These are phyloP conservation scores for Isoperla grammatica DNA, from an alignment of 2,888 invertebrate genomes.

Conservation along the genomic window DNA sequence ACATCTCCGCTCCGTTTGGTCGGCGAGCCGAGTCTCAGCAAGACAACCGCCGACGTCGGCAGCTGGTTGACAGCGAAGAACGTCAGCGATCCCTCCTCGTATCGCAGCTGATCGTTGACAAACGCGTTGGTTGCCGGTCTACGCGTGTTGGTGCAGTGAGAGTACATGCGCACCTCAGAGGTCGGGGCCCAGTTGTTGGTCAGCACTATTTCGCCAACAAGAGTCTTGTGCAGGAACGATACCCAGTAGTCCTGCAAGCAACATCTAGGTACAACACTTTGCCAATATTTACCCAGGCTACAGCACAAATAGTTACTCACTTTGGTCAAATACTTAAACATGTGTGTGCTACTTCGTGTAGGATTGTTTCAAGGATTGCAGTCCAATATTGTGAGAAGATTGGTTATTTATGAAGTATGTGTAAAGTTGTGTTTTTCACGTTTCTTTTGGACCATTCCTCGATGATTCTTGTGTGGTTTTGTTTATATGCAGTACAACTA, in stretches of 20 bases:
- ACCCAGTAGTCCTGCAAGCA: conserved; percentile 68
- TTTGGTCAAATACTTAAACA: too few relatives aligned
- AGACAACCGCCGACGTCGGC: neutral
- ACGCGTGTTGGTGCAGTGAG: conserved; percentile 60
- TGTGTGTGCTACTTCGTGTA: too few relatives aligned
- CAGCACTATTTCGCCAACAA: conserved; percentile 70
- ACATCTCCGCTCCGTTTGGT: neutral
- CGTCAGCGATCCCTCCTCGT: conserved; percentile 28
- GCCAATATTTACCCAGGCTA: too few relatives aligned
- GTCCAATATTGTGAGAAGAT: too few relatives aligned
- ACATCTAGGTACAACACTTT: too few relatives aligned
- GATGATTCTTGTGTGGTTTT: too few relatives aligned
- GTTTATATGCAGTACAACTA: too few relatives aligned
- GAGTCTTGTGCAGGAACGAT: conserved; percentile 66
- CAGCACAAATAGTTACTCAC: too few relatives aligned
- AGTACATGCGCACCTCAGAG: conserved; percentile 53
- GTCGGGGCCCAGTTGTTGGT: conserved; percentile 48
- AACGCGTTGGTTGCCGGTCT: neutral
- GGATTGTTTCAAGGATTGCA: too few relatives aligned
- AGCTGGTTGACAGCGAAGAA: conserved; percentile 26
- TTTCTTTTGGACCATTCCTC: too few relatives aligned
- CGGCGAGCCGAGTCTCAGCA: neutral
- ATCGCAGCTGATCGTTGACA: conserved; percentile 1
- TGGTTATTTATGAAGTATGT: too few relatives aligned
- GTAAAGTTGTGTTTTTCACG: too few relatives aligned